Evolutionary conservation across 2,113 vertebrate genomes (phyloP), one percentile per base, ranked within the genome.

Genomic region (Ageneiosus marmoratus): DNA sequence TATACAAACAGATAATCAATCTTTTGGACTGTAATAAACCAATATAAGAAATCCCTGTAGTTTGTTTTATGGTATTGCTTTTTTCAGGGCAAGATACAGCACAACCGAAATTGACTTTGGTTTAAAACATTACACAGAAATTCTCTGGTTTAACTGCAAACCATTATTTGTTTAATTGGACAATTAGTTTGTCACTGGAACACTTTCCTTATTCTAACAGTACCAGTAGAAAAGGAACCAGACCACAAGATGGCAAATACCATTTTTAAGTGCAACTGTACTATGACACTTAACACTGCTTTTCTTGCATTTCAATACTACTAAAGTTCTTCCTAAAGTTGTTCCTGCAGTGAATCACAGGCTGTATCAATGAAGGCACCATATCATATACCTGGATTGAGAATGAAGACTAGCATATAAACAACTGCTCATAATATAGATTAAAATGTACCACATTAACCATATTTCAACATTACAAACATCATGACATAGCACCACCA

Each of bases 41-140:
- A 78, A 20, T 56, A 27, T 72, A 87, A 72, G 24, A 53, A 50
- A 78, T 78, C 46, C 50, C 27, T 58, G 41, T 46, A 62, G 22
- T 74, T 46, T 58, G 22, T 48, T 46, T 62, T 62, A 48, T 46
- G 32, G 15, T 15, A 77, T 85, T 46, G 65, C 11, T 27, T 51
- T 44, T 72, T 55, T 55, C 16, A 50, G 24, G 53, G 32, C 46
- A 46, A 60, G 50, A 53, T 79, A 67, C 41, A 51, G 73, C 34
- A 60, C 55, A 80, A 44, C 34, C 22, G 46, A 32, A 41, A 84
- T 32, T 65, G n/a, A 81, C 60, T 60, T 79, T 87, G 67, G 82
- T 74, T 79, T 78, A 83, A 69, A 72, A 86, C 60, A 70, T 83
- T 78, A 50, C 82, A 83, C 82, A 83, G 74, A 51, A 83, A 78